phyloP scores from a whole-genome alignment of 2,797 vertebrate species.

The Enteromius mattozi region DNA sequence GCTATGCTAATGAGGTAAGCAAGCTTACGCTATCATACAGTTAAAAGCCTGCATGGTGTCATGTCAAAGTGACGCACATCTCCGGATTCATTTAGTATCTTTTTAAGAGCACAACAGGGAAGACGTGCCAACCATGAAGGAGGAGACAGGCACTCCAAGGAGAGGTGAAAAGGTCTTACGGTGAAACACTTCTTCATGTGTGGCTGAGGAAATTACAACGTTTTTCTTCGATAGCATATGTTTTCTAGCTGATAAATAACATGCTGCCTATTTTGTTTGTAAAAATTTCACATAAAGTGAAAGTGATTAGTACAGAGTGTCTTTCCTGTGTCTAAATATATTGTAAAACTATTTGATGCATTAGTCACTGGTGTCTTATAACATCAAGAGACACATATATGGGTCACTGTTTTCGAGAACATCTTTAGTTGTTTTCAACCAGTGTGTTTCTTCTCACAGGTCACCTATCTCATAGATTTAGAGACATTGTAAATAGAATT shows the following conservation, averaged over 20 bases:
- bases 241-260: background rate
- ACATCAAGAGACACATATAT: constrained; percentile 9
- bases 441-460: background rate
- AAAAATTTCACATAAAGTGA: background rate
- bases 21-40: constrained; percentile 24
- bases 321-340: constrained; percentile 26
- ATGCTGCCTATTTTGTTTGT: background rate
- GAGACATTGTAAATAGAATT: background rate
- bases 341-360: constrained; percentile 8
- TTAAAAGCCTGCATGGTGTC: constrained; percentile 47
- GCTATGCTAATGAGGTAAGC: constrained; percentile 59
- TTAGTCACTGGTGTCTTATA: constrained; percentile 19
- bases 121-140: constrained; percentile 17
- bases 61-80: constrained; percentile 47
- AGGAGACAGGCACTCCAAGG: constrained; percentile 15
- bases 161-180: constrained; percentile 32
- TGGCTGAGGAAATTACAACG: background rate
- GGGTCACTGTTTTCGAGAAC: background rate
- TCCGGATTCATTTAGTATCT: constrained; percentile 49
- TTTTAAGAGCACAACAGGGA: background rate
- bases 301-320: background rate
- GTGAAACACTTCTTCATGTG: constrained; percentile 25
- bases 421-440: background rate
- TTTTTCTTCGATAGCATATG: background rate
- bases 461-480: background rate